phyloP scores from a whole-genome alignment of 2,113 vertebrate species.

The Pseudopipra pipra region DNA sequence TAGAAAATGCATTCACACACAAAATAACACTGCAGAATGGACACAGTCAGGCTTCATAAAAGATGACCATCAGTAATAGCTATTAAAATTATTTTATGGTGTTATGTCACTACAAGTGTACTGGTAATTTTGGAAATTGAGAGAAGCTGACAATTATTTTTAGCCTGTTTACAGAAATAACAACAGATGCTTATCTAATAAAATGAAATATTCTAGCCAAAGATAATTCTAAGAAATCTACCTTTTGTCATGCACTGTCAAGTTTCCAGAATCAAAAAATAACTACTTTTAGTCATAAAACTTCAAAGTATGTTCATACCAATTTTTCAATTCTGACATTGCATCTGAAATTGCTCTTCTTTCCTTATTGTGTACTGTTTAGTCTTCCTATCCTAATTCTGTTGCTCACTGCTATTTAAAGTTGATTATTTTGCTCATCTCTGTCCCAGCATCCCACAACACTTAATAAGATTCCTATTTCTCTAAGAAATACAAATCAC shows the following conservation, averaged over 20 bases:
- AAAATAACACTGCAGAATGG: background rate
- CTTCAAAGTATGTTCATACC: background rate
- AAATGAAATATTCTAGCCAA: background rate
- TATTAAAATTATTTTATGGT: background rate
- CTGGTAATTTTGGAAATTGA: background rate
- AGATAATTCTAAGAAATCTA: background rate
- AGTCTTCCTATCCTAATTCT: background rate
- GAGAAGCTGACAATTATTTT: background rate
- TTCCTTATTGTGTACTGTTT: background rate
- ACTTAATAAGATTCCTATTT: background rate
- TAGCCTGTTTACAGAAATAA: background rate
- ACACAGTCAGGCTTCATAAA: background rate
- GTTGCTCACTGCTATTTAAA: background rate
- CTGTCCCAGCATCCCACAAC: background rate
- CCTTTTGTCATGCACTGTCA: background rate
- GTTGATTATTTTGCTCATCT: background rate
- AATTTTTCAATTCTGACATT: background rate
- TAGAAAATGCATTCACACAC: background rate
- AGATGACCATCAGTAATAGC: background rate
- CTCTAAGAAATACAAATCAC: background rate
- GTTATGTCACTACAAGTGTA: background rate
- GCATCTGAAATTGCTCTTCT: background rate
- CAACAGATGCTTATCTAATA: background rate
- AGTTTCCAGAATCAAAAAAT: background rate
- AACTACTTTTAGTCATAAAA: background rate